These are phyloP conservation scores for Aproaerema taeniolella DNA, from an alignment of 2,888 invertebrate species.

Conservation along the genomic window DNA sequence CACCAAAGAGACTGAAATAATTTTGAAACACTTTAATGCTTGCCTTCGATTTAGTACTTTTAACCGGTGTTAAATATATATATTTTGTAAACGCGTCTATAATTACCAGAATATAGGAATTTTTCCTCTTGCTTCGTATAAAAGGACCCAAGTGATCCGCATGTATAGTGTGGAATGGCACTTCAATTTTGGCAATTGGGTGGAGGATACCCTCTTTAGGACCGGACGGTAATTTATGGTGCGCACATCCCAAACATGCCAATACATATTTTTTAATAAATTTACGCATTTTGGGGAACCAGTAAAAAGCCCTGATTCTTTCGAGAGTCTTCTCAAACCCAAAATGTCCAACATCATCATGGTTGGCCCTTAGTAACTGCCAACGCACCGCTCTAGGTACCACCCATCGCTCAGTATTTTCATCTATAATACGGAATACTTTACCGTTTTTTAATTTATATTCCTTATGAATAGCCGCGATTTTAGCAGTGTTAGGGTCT, in stretches of 20 bases:
- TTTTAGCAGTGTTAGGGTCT: conserved; percentile 1
- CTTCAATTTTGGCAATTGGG: conserved; percentile 35
- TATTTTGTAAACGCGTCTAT: conserved; percentile 12
- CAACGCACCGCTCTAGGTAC: conserved; percentile 24
- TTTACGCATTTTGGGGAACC: conserved; percentile 22
- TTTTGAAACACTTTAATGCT: neutral
- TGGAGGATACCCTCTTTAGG: conserved; percentile 23
- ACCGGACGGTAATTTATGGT: conserved; percentile 23
- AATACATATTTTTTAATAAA: conserved; percentile 19
- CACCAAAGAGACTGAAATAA: neutral
- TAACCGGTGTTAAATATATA: conserved; percentile 6
- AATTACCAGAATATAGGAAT: conserved; percentile 6
- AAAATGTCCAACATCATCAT: conserved; percentile 28
- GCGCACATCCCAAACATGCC: conserved; percentile 11
- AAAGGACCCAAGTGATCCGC: conserved; percentile 34
- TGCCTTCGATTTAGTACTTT: conserved; percentile 9
- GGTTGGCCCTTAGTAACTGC: conserved; percentile 22
- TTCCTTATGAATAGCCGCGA: neutral
- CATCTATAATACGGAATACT: conserved; percentile 18
- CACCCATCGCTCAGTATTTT: conserved; percentile 20
- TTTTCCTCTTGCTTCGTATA: conserved; percentile 10
- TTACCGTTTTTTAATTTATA: neutral
- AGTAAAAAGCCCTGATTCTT: conserved; percentile 16
- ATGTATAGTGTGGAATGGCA: conserved; percentile 40
- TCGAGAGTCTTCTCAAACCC: conserved; percentile 24